These are phyloP conservation scores for Hydrophis major DNA, from an alignment of 2,797 vertebrate genomes.

Conservation along the genomic window DNA sequence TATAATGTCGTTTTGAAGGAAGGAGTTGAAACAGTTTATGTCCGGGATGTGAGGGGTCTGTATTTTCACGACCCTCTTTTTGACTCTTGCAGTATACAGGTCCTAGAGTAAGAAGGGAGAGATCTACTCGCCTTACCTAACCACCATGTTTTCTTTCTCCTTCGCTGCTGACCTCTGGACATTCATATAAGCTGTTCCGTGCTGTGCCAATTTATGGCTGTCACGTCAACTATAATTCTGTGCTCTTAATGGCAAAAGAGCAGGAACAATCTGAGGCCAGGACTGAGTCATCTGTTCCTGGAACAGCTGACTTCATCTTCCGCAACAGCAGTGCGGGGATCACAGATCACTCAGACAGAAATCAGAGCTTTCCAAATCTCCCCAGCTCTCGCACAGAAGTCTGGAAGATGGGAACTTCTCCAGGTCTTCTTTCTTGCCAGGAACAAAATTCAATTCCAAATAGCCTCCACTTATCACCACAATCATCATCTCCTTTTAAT, in stretches of 20 bases:
- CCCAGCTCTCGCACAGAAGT: not conserved
- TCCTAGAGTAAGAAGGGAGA: no score
- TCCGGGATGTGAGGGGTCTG: no score
- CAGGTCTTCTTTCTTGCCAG: not conserved
- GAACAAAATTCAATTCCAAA: not conserved
- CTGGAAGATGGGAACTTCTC: not conserved
- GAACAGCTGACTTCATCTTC: not conserved
- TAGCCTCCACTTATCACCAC: no score
- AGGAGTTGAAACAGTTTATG: no score
- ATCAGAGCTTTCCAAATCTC: not conserved
- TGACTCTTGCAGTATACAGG: no score
- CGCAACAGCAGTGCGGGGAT: not conserved
- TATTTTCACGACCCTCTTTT: no score
- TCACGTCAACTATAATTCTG: not conserved
- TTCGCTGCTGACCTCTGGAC: not conserved
- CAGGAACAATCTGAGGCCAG: not conserved
- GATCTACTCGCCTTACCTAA: not conserved
- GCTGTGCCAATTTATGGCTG: not conserved
- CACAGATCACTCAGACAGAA: not conserved
- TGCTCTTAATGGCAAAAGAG: not conserved
- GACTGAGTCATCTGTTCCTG: not conserved
- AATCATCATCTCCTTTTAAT: no score
- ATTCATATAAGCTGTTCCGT: not conserved
- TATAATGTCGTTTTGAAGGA: no score
- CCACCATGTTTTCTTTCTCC: not conserved